A percentile compares a stretch with the other conserved stretches of the same genome.
phyloP scores from a whole-genome alignment of 2,113 vertebrate species.

The Hypanus sabinus region DNA sequence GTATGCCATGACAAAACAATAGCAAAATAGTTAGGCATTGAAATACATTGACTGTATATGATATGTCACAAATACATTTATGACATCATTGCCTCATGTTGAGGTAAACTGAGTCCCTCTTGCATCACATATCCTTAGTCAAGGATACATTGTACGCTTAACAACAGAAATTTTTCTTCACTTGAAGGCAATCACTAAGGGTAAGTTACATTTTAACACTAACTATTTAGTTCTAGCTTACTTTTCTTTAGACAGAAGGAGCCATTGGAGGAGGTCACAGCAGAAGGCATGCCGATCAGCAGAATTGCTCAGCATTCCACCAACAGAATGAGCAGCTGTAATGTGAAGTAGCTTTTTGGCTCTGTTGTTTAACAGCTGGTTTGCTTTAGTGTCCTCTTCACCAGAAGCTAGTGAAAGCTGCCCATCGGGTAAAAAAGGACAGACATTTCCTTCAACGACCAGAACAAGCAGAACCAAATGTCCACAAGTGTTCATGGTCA shows the following conservation, averaged over 20 bases:
- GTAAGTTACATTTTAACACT: neutral
- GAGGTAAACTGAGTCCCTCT: neutral
- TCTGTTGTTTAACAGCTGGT: neutral
- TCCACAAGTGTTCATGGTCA: neutral
- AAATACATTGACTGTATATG: neutral
- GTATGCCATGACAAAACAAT: neutral
- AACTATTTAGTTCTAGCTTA: neutral
- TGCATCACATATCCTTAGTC: too few relatives aligned
- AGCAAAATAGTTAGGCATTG: neutral
- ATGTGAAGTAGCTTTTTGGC: too few relatives aligned
- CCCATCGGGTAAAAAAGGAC: neutral
- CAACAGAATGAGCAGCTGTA: neutral
- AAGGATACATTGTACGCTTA: neutral
- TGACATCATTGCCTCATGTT: neutral
- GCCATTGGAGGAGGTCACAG: neutral
- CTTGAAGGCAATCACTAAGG: neutral
- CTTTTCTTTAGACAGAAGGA: neutral
- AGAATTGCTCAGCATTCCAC: neutral
- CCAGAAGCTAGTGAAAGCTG: neutral
- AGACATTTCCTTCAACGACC: neutral
- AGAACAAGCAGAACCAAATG: neutral
- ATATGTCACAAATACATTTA: conserved; percentile 13
- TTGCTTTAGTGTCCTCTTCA: neutral
- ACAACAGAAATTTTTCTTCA: neutral
- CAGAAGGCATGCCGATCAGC: neutral